A percentile compares a stretch with the other conserved stretches of the same genome.
Conservation (phyloP, 2,888 invertebrate genomes). For the Rhopalosiphum nymphaeae region DNA sequence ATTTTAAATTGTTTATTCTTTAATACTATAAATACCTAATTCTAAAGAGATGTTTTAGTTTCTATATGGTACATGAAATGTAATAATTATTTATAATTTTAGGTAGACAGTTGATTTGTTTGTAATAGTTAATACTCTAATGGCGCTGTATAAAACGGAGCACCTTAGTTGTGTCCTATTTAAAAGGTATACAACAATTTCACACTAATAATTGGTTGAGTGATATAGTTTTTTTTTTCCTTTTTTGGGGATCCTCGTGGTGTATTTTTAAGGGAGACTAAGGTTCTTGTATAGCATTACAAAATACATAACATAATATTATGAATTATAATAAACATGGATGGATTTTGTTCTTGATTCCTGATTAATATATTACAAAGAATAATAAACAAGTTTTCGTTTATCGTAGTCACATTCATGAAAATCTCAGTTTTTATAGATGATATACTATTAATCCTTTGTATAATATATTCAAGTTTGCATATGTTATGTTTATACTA, state of each 20-base stretch:
- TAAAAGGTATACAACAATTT: neutral
- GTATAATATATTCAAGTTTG: no score
- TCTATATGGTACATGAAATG: neutral
- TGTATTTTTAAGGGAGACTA: neutral
- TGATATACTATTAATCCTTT: no score
- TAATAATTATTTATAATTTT: neutral
- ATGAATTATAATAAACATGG: neutral
- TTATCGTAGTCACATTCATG: neutral
- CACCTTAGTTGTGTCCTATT: neutral
- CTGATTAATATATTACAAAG: neutral
- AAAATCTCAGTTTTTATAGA: neutral
- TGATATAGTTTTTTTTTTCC: neutral
- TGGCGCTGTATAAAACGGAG: neutral
- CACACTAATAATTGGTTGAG: neutral
- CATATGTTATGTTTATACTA: no score
- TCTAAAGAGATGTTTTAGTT: neutral
- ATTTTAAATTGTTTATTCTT: neutral
- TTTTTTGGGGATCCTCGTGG: neutral
- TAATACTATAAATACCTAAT: neutral
- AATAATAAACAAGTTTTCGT: neutral
- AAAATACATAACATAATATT: neutral
- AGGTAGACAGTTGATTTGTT: neutral
- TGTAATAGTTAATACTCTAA: neutral
- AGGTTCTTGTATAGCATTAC: neutral
- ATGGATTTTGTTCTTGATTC: neutral